phyloP scores from a whole-genome alignment of 92 coral and sea anemone genomes.

The Isaurus tuberculatus region DNA sequence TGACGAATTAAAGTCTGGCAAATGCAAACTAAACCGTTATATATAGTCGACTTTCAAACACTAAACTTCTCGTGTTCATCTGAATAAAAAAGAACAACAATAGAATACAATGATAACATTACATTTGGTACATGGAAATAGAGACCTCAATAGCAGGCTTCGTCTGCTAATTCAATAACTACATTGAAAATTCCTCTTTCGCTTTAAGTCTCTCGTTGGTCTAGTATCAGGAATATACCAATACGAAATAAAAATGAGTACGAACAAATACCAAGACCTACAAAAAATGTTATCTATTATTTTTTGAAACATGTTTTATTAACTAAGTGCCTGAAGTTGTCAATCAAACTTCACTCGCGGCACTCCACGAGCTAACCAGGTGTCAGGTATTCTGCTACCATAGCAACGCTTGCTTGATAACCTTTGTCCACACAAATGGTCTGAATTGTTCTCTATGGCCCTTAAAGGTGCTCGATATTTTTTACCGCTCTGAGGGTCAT shows the following conservation, averaged over 20 bases:
- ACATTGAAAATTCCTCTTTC: no score
- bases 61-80: no score
- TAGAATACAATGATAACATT: no score
- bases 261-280: neutral
- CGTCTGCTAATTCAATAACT: no score
- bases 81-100: no score
- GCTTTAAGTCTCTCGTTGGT: no score
- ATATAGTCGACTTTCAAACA: no score
- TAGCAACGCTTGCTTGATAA: constrained; percentile 27
- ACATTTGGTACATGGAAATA: no score
- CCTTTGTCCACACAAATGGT: constrained; percentile 13
- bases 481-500: neutral
- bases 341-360: constrained; percentile 36
- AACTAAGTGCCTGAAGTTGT: neutral
- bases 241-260: neutral
- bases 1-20: no score
- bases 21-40: no score
- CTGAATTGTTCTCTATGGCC: constrained; percentile 25
- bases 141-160: no score
- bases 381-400: constrained; percentile 1
- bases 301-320: neutral
- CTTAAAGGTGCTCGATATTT: constrained; percentile 25
- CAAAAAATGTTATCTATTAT: neutral
- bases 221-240: neutral
- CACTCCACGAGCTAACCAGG: constrained; percentile 24